Conservation (phyloP, 2,888 invertebrate species). For the Ophion obscuratus region DNA sequence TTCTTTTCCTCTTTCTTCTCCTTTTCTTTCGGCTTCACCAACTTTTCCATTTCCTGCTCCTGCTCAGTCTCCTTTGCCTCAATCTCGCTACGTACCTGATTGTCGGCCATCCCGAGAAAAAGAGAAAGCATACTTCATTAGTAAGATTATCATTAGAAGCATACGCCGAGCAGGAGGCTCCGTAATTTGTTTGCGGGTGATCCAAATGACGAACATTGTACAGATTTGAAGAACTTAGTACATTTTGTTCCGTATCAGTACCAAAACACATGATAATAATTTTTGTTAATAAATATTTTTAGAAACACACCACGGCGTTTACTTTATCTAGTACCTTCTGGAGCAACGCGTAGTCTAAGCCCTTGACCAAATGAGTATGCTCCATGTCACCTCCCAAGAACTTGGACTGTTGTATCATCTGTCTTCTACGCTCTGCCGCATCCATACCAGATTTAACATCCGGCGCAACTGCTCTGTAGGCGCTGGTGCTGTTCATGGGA, state of each 20-base stretch:
- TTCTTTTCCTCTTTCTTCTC: conserved; percentile 85
- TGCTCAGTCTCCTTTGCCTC: conserved; percentile 90
- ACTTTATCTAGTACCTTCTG: conserved; percentile 94
- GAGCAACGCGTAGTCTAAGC: conserved; percentile 95
- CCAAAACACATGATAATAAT: no score
- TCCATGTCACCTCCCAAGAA: conserved; percentile 99
- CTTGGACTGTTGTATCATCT: conserved; percentile 99
- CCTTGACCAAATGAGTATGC: conserved; percentile 99
- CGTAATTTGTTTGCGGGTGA: neutral
- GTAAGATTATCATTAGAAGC: neutral
- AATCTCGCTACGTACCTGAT: conserved; percentile 92
- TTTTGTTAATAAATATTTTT: neutral
- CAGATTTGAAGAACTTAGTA: no score
- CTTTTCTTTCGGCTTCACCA: conserved; percentile 86
- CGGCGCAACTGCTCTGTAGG: conserved; percentile 97
- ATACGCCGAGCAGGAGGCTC: neutral
- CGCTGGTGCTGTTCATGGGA: conserved; percentile 93
- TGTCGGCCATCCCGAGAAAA: neutral
- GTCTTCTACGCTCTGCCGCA: conserved; percentile 96
- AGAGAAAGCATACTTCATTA: neutral
- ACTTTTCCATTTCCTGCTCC: conserved; percentile 92
- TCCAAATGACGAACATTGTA: no score
- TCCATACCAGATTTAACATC: conserved; percentile 97
- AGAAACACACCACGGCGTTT: neutral
- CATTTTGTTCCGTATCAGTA: no score